phyloP scores from a whole-genome alignment of 2,888 invertebrate species.

The Petrophora chlorosata region DNA sequence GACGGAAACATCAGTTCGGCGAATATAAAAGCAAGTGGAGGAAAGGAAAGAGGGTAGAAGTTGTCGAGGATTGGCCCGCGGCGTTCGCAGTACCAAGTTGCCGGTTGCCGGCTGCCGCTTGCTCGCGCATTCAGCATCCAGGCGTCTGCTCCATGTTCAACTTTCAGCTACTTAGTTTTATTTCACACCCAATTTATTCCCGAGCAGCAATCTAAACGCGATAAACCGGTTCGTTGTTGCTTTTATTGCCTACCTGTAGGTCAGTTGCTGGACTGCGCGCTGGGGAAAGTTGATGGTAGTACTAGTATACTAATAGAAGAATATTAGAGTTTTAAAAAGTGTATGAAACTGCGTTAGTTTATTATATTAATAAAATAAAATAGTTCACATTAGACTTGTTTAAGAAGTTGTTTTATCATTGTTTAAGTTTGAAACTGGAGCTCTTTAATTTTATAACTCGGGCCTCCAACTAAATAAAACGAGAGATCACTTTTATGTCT shows the following conservation, averaged over 20 bases:
- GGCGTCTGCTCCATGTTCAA: constrained; percentile 57
- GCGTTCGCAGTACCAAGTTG: constrained; percentile 35
- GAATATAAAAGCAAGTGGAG: constrained; percentile 48
- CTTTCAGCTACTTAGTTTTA: constrained; percentile 69
- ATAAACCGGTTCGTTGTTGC: constrained; percentile 51
- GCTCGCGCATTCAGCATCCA: too few species aligned
- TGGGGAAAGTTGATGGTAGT: not conserved
- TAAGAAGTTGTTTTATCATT: too few species aligned
- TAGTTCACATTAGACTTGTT: too few species aligned
- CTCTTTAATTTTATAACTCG: too few species aligned
- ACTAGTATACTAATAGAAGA: not conserved
- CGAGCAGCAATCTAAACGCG: constrained; percentile 50
- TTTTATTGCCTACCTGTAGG: constrained; percentile 47
- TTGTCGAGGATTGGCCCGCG: constrained; percentile 44
- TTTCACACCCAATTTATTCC: constrained; percentile 69
- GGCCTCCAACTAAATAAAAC: constrained; percentile 10
- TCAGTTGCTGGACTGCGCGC: constrained; percentile 8
- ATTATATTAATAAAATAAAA: too few species aligned
- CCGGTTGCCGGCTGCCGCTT: constrained; percentile 36
- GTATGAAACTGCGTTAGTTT: too few species aligned
- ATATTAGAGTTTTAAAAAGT: too few species aligned
- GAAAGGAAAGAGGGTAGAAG: constrained; percentile 55
- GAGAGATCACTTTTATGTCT: constrained; percentile 12
- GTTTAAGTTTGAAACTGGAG: too few species aligned
- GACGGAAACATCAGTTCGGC: constrained; percentile 49